Evolutionary conservation across 2,888 invertebrate genomes (phyloP), one percentile per base, ranked within the genome.

Genomic region (Celastrina argiolus): DNA sequence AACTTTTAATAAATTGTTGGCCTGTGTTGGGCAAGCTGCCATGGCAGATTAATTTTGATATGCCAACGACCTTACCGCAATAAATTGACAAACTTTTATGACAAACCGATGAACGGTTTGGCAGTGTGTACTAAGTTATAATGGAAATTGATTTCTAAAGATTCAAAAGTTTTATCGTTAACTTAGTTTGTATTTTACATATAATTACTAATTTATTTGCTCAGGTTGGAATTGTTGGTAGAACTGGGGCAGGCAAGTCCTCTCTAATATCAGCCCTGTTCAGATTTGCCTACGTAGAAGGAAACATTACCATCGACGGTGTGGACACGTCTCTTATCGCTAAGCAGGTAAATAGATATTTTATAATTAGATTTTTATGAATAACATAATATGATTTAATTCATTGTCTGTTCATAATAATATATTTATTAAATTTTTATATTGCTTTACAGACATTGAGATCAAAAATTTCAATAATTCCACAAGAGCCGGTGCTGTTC

Each of bases 401-500:
- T 22, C 22, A 7, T 51, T 0, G 12, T 51, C 26, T 22, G 51
- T 51, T 51, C 1, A 22, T 45, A 8, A 8, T 22, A 22, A 45
- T 1, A 10, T 42, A 8, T 64, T 28, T 31, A 28, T 39, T 22
- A 12, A 16, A 68, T 34, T 58, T 22, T 63, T 2, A 67, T 56
- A 42, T 58, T 34, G 56, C 94, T 45, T 83, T 93, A 14, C 91
- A 93, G 83, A 88, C 91, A 16, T 81, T 95, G 39, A 85, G 94
- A 64, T 92, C 92, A 3, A 93, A 92, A 78, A 92, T 94, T 66
- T 93, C 94, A 64, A 94, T 94, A 67, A 94, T 94, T 67, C 94
- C 94, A 1, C 94, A 98, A 92, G 97, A 97, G 78, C 97, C 97
- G 0, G 94, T 97, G 2, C 82, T 97, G 18, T 97, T 97, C 81